These are phyloP conservation scores for Limnothrissa miodon DNA, from an alignment of 2,113 vertebrate genomes.

Conservation along the genomic window DNA sequence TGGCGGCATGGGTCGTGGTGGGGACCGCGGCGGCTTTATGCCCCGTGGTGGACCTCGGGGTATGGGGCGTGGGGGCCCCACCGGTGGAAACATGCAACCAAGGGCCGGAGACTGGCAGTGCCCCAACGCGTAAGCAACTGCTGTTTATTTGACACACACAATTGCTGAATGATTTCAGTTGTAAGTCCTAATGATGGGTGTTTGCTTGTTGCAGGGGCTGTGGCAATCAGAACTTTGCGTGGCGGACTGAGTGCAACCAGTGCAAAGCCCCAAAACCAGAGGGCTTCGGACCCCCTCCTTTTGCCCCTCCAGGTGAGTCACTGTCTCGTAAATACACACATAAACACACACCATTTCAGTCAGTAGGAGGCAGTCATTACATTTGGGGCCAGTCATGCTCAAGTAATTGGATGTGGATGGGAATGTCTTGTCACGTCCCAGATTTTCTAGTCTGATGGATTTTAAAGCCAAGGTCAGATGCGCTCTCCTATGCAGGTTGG, in stretches of 20 bases:
- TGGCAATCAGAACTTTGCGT: slow-evolving; percentile 97
- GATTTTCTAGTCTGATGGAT: background rate
- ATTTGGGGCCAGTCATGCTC: background rate
- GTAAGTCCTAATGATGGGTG: background rate
- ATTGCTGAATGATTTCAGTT: background rate
- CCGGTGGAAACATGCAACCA: slow-evolving; percentile 92
- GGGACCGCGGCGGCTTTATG: slow-evolving; percentile 81
- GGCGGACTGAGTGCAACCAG: slow-evolving; percentile 98
- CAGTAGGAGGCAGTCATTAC: background rate
- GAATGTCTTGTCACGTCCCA: background rate
- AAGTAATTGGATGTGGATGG: slow-evolving; percentile 4
- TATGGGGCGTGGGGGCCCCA: slow-evolving; percentile 81
- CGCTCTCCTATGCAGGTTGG: background rate
- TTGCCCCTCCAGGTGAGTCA: slow-evolving; percentile 82
- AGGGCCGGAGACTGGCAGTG: slow-evolving; percentile 97
- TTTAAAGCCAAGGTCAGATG: background rate
- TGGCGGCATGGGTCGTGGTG: slow-evolving; percentile 71
- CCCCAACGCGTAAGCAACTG: slow-evolving; percentile 86
- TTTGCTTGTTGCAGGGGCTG: slow-evolving; percentile 76
- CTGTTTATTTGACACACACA: background rate
- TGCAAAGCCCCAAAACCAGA: slow-evolving; percentile 98
- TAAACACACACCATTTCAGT: background rate
- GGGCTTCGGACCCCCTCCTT: slow-evolving; percentile 87
- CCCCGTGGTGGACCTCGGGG: slow-evolving; percentile 84
- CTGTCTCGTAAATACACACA: background rate